Base-by-base conservation (phyloP, 2,888 invertebrate species). In the Schizaphis graminum region DNA sequence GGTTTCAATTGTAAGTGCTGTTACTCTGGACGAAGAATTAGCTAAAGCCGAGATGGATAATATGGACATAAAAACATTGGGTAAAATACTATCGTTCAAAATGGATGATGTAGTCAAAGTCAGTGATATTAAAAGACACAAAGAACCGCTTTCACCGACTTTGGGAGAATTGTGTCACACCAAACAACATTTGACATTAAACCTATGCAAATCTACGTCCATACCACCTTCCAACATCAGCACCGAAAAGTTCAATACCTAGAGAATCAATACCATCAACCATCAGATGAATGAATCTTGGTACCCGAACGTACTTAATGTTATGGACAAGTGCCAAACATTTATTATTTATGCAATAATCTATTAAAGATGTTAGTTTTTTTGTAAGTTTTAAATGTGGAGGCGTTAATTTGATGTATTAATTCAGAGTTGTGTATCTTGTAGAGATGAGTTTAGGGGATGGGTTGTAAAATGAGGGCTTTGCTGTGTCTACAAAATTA, bases 81-180 rank as follows among this genome's bases (percentile, higher is more conserved):
- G 89, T 35, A 94, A 94, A 28, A 89, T 92, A 57, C 35, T 92
- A 21, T 94, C 94, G 0, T 89, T 92, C 5, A 92, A 89, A 85
- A 92, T 92, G 49, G 92, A 91, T 5, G 41, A 92, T 56, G 77
- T 87, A 11, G 53, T 47, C 21, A 85, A 94, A 11, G 21, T 35
- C 24, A 49, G 26, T 61, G 86, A 86, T 86, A 57, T 24, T 11
- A 90, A 94, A 67, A 53, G 24, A 28, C 41, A 41, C 8, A 91
- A 91, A 53, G 94, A 86, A 61, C 61, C 86, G 13, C 95, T 95
- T n/a, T 95, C 95, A 5, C 95, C 95, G 16, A 95, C 95, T 26
- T 96, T 98, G 21, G 98, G 98, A 47, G 97, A 97, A 26, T 96
- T 98, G 84, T 96, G 98, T 28, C 98, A 98, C 95, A 97, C 98